Evolutionary conservation across 2,888 invertebrate species (phyloP).

Genomic region (Agapetus fuscipes): DNA sequence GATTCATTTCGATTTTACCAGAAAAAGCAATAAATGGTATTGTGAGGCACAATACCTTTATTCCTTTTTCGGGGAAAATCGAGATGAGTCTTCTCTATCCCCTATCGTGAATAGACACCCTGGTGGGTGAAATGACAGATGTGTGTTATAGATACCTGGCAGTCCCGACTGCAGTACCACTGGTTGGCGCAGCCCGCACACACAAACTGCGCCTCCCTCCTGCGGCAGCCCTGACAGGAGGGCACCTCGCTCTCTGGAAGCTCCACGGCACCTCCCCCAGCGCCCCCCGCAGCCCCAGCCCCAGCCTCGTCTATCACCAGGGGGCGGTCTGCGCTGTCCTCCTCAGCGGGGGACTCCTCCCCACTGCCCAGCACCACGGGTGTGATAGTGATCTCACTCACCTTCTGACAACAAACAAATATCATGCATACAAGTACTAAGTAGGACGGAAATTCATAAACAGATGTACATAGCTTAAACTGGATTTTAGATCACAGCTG

Average conservation of each 20-base stretch:
- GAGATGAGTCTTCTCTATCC: too few relatives aligned
- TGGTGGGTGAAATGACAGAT: too few relatives aligned
- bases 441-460: too few relatives aligned
- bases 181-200: slow-evolving; percentile 87
- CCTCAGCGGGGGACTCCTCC: slow-evolving; percentile 45
- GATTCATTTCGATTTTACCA: too few relatives aligned
- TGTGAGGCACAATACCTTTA: too few relatives aligned
- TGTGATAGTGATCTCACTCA: slow-evolving; percentile 51
- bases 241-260: slow-evolving; percentile 44
- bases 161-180: slow-evolving; percentile 91
- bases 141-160: slow-evolving; percentile 73
- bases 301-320: slow-evolving; percentile 47
- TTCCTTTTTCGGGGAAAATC: too few relatives aligned
- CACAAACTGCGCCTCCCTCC: slow-evolving; percentile 73
- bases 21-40: too few relatives aligned
- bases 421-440: too few relatives aligned
- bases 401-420: slow-evolving; percentile 34
- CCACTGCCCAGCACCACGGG: slow-evolving; percentile 34
- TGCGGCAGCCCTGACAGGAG: slow-evolving; percentile 78
- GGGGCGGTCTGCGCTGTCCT: slow-evolving; percentile 43
- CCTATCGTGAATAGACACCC: too few relatives aligned
- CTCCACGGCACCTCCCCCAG: slow-evolving; percentile 31
- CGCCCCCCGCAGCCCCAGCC: slow-evolving; percentile 34
- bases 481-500: too few relatives aligned
- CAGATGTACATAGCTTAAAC: too few relatives aligned